These are phyloP conservation scores for Suillia variegata DNA, from an alignment of 2,888 invertebrate species.

Conservation along the genomic window DNA sequence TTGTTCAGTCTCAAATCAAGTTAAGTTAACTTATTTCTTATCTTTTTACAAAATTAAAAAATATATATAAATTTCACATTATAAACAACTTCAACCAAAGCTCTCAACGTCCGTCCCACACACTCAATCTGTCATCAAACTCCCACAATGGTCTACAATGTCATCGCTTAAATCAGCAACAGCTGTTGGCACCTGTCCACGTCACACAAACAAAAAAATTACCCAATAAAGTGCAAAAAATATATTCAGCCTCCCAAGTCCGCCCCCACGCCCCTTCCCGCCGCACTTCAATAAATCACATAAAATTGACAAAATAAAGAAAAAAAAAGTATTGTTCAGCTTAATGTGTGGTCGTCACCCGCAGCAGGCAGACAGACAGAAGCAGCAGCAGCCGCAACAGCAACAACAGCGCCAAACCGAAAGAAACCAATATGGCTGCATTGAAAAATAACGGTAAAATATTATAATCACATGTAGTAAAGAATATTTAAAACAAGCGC, in stretches of 20 bases:
- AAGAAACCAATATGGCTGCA: constrained; percentile 14
- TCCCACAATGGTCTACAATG: constrained; percentile 16
- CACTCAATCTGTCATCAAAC: constrained; percentile 31
- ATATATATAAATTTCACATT: no score
- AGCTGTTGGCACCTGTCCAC: constrained; percentile 45
- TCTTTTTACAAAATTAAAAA: no score
- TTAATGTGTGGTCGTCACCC: constrained; percentile 32
- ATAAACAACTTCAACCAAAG: no score
- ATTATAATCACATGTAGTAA: constrained; percentile 37
- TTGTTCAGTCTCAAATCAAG: no score
- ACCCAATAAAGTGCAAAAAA: neutral
- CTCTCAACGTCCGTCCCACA: no score
- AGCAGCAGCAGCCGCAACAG: constrained; percentile 1
- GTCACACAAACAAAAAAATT: neutral
- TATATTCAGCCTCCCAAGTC: neutral
- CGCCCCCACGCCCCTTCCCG: neutral
- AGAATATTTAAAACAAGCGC: neutral
- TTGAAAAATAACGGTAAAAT: constrained; percentile 52
- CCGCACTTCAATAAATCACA: constrained; percentile 14
- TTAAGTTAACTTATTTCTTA: no score
- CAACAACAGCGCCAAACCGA: neutral
- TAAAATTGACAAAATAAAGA: no score
- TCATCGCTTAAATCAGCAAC: constrained; percentile 22
- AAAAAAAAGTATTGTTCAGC: no score
- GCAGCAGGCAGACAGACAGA: constrained; percentile 20